Evolutionary conservation across 2,888 invertebrate species (phyloP), one percentile per base, ranked within the genome.

Genomic region (Calameuta idolon): DNA sequence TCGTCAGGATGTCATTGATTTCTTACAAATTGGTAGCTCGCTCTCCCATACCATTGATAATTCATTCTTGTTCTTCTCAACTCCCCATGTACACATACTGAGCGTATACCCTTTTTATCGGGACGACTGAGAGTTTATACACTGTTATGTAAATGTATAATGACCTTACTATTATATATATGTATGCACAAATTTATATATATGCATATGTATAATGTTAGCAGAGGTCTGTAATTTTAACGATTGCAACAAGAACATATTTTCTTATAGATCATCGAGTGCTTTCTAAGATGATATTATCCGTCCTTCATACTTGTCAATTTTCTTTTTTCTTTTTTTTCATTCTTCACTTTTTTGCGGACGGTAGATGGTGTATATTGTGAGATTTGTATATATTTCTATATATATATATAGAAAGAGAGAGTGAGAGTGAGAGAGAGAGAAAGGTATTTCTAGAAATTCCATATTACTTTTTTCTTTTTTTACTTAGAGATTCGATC

Each of bases 311-410:
- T 55, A 23, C 9, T 55, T 9, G 23, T 55, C 55, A 55, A 40
- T 55, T 55, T 55, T 23, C 23, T 55, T 55, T 23, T 55, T 55
- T 23, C 15, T n/a, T 5, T 55, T 5, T 40, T 40, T 40, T 40
- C 23, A 40, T 55, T 55, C 55, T 23, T 23, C 5, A 55, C 9
- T 23, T 55, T 23, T 55, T 9, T 9, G 55, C 23, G 55, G 55
- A 55, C 55, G 55, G 55, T 23, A 55, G 55, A 76, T 82, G 76
- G 35, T 88, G 85, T 87, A 87, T 74, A 88, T 87, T 87, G 76
- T 81, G 69, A 80, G 73, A 79, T 83, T 87, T 87, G 86, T 87
- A 86, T 80, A 86, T 81, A 81, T 79, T 78, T 82, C 79, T 83
- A 80, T 82, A 83, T 79, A 35, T 35, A 35, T 35, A 35, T 11